Evolutionary conservation across 1,140 invertebrate species (phyloP).

Genomic region (Zaprionus nigranus): DNA sequence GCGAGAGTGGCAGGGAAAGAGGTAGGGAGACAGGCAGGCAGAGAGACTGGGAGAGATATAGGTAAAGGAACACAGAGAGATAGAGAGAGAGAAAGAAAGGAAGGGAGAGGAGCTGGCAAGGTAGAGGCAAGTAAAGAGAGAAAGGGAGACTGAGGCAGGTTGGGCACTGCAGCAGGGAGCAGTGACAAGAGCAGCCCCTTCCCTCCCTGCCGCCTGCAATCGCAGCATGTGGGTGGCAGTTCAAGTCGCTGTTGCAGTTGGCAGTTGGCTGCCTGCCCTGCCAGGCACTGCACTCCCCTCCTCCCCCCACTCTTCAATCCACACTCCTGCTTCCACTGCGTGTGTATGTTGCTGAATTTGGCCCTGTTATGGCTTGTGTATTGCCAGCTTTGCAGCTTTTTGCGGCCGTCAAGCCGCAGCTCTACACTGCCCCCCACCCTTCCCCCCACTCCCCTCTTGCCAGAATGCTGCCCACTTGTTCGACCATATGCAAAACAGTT

Average conservation of each 20-base stretch:
- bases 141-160: not conserved
- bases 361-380: slow-evolving; percentile 56
- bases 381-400: slow-evolving; percentile 66
- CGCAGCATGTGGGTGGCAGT: slow-evolving; percentile 2
- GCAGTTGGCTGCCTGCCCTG: slow-evolving; percentile 4
- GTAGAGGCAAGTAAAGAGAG: not conserved
- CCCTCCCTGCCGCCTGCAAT: too few relatives aligned
- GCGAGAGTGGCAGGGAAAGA: slow-evolving; percentile 29
- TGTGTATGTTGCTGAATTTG: slow-evolving; percentile 22
- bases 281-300: not conserved
- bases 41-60: too few relatives aligned
- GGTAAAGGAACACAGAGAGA: slow-evolving; percentile 1
- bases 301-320: not conserved
- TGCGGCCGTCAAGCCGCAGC: slow-evolving; percentile 23
- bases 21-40: slow-evolving; percentile 17
- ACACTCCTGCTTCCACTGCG: not conserved
- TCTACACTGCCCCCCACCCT: not conserved
- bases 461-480: slow-evolving; percentile 47
- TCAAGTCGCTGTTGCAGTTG: slow-evolving; percentile 38
- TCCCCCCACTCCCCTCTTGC: too few relatives aligned
- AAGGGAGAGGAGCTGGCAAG: not conserved
- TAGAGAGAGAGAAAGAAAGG: not conserved
- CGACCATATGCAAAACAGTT: slow-evolving; percentile 75
- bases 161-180: not conserved
- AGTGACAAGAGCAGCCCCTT: not conserved